These are phyloP conservation scores for Phoeniculus purpureus DNA, from an alignment of 2,797 vertebrate species.

Conservation along the genomic window DNA sequence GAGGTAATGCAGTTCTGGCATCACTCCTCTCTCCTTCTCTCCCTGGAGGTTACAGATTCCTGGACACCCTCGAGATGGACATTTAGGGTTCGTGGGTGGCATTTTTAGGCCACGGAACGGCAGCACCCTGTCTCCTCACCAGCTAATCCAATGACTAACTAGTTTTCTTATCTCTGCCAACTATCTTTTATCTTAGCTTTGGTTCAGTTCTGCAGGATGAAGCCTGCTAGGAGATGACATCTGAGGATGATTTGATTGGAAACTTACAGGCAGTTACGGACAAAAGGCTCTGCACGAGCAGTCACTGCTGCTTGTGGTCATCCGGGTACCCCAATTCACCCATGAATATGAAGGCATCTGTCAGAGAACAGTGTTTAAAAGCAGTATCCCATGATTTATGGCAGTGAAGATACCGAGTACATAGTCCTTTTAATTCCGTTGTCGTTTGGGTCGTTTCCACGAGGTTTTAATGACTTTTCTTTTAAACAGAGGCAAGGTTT, in stretches of 20 bases:
- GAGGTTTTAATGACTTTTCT: neutral
- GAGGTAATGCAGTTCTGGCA: constrained; percentile 26
- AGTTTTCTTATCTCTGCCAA: neutral
- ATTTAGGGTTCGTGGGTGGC: constrained; percentile 32
- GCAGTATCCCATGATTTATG: neutral
- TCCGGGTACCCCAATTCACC: neutral
- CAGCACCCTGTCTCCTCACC: neutral
- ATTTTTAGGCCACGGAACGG: constrained; percentile 49
- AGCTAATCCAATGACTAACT: constrained; percentile 50
- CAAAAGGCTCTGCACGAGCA: neutral
- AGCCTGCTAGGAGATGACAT: neutral
- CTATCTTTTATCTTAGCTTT: constrained; percentile 36
- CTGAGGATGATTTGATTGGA: constrained; percentile 14
- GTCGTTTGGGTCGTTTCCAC: neutral
- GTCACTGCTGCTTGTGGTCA: neutral
- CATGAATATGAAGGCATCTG: neutral
- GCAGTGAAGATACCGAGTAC: neutral
- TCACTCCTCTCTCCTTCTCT: neutral
- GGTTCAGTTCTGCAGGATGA: constrained; percentile 20
- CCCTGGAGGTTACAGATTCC: constrained; percentile 19
- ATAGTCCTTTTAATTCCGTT: neutral
- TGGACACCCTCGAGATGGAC: constrained; percentile 2
- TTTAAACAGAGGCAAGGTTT: neutral
- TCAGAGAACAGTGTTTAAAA: neutral
- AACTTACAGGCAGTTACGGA: neutral